These are phyloP conservation scores for Rhinichthys osculus DNA, from an alignment of 2,797 vertebrate species.

Conservation along the genomic window DNA sequence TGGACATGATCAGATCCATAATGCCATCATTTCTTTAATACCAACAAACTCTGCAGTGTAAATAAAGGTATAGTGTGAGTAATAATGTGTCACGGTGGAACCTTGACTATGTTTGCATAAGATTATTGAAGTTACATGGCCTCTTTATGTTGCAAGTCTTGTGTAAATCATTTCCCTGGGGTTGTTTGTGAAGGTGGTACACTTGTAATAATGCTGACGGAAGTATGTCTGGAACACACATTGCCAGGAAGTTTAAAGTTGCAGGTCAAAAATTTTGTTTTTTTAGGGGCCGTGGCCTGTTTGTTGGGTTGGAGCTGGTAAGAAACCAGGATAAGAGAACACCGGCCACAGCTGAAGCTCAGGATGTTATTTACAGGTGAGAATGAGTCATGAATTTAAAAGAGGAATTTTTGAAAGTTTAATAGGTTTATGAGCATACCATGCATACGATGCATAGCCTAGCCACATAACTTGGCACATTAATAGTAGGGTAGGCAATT, in stretches of 20 bases:
- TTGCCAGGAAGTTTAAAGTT: not conserved
- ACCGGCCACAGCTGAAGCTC: constrained; percentile 93
- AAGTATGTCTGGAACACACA: constrained; percentile 2
- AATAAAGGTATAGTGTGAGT: not conserved
- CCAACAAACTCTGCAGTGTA: not conserved
- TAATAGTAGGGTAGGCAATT: not conserved
- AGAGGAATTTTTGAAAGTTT: not conserved
- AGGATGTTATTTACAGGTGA: constrained; percentile 94
- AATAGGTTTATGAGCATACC: not conserved
- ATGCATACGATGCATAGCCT: not conserved
- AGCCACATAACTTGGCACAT: not conserved
- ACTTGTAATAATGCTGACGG: constrained; percentile 4
- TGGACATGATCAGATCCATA: not conserved
- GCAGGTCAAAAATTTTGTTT: constrained; percentile 23
- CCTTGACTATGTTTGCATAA: constrained; percentile 27
- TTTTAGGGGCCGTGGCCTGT: constrained; percentile 89
- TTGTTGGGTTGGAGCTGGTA: constrained; percentile 93
- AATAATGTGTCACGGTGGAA: not conserved
- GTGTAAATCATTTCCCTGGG: constrained; percentile 35
- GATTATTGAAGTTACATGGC: constrained; percentile 7
- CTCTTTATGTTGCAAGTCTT: constrained; percentile 19
- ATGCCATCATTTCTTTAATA: not conserved
- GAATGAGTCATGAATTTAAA: constrained; percentile 7
- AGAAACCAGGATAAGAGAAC: constrained; percentile 84
- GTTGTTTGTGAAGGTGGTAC: constrained; percentile 7